A percentile compares a stretch with the other conserved stretches of the same genome.
These are phyloP conservation scores for Notarius quadriscutis DNA, from an alignment of 2,113 vertebrate species.

Conservation along the genomic window DNA sequence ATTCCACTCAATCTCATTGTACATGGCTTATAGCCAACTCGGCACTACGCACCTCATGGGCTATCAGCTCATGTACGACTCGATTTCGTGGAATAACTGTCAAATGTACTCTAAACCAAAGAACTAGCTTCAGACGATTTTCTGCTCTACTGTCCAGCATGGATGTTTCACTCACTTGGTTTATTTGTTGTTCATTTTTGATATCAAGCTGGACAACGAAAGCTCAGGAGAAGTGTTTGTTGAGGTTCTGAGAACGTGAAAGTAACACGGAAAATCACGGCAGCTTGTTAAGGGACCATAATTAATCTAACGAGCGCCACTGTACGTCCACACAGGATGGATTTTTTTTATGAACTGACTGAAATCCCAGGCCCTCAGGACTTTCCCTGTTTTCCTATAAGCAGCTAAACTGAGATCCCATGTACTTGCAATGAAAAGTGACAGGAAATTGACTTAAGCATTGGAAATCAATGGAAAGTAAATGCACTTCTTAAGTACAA, in stretches of 20 bases:
- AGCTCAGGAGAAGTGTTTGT: background rate
- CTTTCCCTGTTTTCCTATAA: conserved; percentile 78
- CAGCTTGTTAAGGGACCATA: background rate
- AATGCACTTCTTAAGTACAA: conserved; percentile 99
- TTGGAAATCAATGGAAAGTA: conserved; percentile 99
- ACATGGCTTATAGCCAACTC: too few species aligned
- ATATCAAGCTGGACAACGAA: background rate
- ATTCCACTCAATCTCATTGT: too few species aligned
- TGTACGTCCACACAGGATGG: conserved; percentile 7
- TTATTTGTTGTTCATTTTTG: background rate
- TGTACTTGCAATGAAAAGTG: conserved; percentile 97
- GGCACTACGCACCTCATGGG: too few species aligned
- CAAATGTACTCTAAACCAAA: background rate
- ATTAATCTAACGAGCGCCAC: background rate
- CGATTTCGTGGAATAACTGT: too few species aligned
- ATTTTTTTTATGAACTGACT: conserved; percentile 49
- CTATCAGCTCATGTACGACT: too few species aligned
- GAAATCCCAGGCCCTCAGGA: conserved; percentile 61
- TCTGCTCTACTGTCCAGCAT: background rate
- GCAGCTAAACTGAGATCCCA: conserved; percentile 94
- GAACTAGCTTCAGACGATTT: background rate
- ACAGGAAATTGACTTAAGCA: conserved; percentile 97
- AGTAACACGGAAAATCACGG: background rate
- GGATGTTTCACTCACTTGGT: background rate
- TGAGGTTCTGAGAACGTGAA: background rate